Conservation (phyloP, 2,888 invertebrate species). For the Himalopsyche japonica region DNA sequence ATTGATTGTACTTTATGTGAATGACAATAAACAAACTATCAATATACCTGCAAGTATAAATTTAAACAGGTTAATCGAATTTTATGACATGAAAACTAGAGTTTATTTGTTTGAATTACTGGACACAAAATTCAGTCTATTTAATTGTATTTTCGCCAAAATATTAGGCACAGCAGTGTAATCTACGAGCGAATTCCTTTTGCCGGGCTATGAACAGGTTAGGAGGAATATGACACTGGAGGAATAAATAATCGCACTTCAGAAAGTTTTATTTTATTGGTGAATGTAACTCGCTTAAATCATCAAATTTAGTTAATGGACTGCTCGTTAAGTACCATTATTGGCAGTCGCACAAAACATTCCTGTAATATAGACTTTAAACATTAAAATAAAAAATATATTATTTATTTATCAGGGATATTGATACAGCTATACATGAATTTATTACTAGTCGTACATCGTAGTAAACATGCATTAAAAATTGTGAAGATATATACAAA, state of each 20-base stretch:
- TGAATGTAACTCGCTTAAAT: slow-evolving; percentile 12
- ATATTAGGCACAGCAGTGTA: no score
- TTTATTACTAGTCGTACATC: slow-evolving; percentile 2
- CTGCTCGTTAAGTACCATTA: slow-evolving; percentile 7
- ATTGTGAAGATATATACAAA: slow-evolving; percentile 3
- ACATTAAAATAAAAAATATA: slow-evolving; percentile 14
- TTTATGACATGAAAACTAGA: no score
- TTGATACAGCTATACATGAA: slow-evolving; percentile 2
- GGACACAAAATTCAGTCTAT: no score
- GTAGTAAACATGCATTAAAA: slow-evolving; percentile 7
- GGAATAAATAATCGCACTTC: not conserved
- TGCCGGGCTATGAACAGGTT: no score
- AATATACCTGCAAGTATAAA: no score
- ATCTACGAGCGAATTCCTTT: no score
- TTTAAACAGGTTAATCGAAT: no score
- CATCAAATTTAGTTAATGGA: not conserved
- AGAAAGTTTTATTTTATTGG: slow-evolving; percentile 2
- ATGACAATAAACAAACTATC: no score
- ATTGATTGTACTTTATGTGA: no score
- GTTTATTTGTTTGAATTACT: no score
- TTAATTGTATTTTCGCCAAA: no score
- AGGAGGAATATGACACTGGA: not conserved
- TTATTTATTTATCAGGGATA: slow-evolving; percentile 7
- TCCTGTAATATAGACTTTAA: slow-evolving; percentile 1
- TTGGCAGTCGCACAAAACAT: slow-evolving; percentile 4